Evolutionary conservation across 2,113 vertebrate genomes (phyloP).

Genomic region (Cariama cristata): DNA sequence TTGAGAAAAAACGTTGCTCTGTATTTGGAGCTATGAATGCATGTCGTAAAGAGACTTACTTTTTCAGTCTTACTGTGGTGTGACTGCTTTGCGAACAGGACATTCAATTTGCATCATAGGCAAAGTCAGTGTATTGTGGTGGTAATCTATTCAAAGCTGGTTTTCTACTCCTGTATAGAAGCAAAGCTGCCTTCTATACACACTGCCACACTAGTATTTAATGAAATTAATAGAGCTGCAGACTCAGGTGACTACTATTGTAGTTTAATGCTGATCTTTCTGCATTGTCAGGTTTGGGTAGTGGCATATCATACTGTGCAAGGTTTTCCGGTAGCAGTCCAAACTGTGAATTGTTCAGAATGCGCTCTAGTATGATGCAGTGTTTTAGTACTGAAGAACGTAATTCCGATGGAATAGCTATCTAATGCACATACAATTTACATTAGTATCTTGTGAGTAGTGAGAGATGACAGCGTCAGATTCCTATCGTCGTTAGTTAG

Average conservation of each 20-base stretch:
- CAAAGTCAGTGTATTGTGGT: neutral
- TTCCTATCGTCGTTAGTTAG: neutral
- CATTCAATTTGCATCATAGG: neutral
- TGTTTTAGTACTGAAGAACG: neutral
- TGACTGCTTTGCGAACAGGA: neutral
- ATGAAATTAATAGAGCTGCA: neutral
- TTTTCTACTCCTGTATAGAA: neutral
- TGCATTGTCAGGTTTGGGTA: neutral
- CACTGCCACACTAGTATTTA: neutral
- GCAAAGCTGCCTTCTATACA: neutral
- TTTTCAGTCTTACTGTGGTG: neutral
- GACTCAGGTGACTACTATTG: neutral
- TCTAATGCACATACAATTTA: neutral
- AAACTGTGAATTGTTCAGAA: neutral
- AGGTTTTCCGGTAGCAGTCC: neutral
- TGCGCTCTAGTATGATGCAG: neutral
- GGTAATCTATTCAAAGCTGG: neutral
- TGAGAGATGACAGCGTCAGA: neutral
- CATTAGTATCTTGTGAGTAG: neutral
- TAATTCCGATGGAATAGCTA: neutral
- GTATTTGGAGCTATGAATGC: neutral
- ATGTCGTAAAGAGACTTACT: neutral
- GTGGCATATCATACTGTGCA: neutral
- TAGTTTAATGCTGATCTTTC: neutral
- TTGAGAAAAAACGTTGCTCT: neutral